These are phyloP conservation scores for Okapia johnstoni DNA, from an alignment of 2,113 vertebrate species.

Conservation along the genomic window DNA sequence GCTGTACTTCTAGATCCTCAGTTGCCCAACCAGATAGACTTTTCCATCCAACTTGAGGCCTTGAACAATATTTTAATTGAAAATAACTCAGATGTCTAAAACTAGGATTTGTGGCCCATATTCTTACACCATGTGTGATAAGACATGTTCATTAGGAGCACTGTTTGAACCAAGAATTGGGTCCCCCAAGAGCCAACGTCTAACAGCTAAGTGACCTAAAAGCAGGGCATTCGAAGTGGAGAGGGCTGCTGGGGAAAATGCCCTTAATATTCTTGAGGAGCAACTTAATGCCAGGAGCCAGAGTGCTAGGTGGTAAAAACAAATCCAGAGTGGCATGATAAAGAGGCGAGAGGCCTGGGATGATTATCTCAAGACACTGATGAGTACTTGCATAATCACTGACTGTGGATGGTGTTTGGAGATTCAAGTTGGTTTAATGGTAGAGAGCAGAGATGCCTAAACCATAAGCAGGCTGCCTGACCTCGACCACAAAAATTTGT, in stretches of 20 bases:
- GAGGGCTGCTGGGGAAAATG: background rate
- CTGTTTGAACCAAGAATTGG: background rate
- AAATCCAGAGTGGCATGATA: background rate
- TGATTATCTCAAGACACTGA: background rate
- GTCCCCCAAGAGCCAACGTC: background rate
- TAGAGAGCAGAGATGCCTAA: background rate
- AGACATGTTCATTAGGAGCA: background rate
- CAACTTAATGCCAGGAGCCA: background rate
- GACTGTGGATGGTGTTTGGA: background rate
- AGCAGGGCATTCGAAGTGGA: background rate
- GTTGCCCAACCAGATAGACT: background rate
- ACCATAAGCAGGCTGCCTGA: background rate
- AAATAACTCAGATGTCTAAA: background rate
- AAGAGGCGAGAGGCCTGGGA: background rate
- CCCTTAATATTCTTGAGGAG: background rate
- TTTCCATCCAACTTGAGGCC: background rate
- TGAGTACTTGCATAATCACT: background rate
- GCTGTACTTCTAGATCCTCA: background rate
- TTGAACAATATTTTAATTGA: background rate
- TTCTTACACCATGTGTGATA: background rate
- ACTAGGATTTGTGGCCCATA: background rate
- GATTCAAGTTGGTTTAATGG: background rate
- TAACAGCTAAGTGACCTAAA: background rate
- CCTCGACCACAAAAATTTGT: background rate
- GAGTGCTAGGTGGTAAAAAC: background rate